A percentile compares a stretch with the other conserved stretches of the same genome.
phyloP scores from a whole-genome alignment of 1,140 invertebrate species.

The Drosophila ficusphila region DNA sequence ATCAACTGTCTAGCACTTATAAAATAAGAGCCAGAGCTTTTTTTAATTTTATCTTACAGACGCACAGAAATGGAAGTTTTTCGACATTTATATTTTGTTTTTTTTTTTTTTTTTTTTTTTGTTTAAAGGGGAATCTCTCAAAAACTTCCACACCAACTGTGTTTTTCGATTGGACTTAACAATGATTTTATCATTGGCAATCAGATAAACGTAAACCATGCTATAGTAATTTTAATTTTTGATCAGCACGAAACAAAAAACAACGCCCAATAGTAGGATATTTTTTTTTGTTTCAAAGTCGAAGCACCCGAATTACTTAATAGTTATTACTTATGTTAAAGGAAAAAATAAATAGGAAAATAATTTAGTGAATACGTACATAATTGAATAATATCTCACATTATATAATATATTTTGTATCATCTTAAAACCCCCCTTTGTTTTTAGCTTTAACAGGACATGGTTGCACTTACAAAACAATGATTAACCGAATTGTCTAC shows the following conservation, averaged over 20 bases:
- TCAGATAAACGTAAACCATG: slow-evolving; percentile 2
- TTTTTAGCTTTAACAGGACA: slow-evolving; percentile 16
- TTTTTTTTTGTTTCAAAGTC: background rate
- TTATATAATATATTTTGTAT: slow-evolving; percentile 18
- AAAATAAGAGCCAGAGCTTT: background rate
- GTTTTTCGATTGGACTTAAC: background rate
- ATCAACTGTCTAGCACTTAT: slow-evolving; percentile 1
- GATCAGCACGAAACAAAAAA: slow-evolving; percentile 1
- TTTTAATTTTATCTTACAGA: background rate
- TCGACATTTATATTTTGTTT: too few species aligned
- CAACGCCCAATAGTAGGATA: background rate
- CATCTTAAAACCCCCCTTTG: slow-evolving; percentile 3
- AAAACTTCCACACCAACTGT: background rate
- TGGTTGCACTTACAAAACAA: slow-evolving; percentile 14
- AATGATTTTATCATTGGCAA: slow-evolving; percentile 9
- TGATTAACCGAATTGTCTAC: background rate
- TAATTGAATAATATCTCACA: background rate
- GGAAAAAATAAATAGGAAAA: background rate
- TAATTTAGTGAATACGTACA: background rate
- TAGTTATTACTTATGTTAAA: background rate
- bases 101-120: too few species aligned
- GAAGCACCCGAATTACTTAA: slow-evolving; percentile 7
- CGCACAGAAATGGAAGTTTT: background rate
- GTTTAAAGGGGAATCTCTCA: background rate
- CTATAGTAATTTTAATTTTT: background rate